A percentile compares a stretch with the other conserved stretches of the same genome.
Evolutionary conservation across 2,113 vertebrate species (phyloP).

Genomic region (Sporophila hypoxantha): DNA sequence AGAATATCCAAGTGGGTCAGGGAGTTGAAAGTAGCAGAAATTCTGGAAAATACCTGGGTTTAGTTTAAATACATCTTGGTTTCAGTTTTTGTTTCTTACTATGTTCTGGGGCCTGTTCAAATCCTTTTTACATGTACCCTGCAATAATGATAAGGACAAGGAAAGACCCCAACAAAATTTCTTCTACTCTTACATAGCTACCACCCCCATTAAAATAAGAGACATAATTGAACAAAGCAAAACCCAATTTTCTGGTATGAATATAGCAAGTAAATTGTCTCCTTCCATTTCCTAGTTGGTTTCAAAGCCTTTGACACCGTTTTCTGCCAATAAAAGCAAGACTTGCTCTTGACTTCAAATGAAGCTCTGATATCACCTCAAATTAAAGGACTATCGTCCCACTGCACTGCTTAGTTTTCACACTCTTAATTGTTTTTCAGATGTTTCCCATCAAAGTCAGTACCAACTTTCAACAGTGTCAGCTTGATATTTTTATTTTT

Average conservation of each 20-base stretch:
- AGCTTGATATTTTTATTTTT: neutral
- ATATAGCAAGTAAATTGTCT: neutral
- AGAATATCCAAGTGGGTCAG: accelerated
- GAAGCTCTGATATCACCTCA: neutral
- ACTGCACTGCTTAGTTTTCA: neutral
- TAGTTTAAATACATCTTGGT: neutral
- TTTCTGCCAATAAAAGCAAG: neutral
- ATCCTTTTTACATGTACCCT: neutral
- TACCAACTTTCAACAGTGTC: neutral
- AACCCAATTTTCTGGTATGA: neutral
- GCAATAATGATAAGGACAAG: neutral
- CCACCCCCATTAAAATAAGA: neutral
- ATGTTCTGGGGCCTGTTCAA: neutral
- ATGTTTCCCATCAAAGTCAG: neutral
- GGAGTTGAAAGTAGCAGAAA: neutral
- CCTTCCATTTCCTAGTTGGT: neutral
- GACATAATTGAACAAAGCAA: neutral
- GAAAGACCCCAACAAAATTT: neutral
- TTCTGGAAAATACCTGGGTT: neutral
- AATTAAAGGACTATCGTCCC: neutral
- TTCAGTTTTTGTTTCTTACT: neutral
- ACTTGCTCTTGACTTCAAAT: neutral
- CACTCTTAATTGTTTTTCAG: neutral
- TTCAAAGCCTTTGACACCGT: neutral
- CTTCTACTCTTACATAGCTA: neutral